Evolutionary conservation across 2,797 vertebrate genomes (phyloP), one percentile per base, ranked within the genome.

Genomic region (Crenuchus spilurus): DNA sequence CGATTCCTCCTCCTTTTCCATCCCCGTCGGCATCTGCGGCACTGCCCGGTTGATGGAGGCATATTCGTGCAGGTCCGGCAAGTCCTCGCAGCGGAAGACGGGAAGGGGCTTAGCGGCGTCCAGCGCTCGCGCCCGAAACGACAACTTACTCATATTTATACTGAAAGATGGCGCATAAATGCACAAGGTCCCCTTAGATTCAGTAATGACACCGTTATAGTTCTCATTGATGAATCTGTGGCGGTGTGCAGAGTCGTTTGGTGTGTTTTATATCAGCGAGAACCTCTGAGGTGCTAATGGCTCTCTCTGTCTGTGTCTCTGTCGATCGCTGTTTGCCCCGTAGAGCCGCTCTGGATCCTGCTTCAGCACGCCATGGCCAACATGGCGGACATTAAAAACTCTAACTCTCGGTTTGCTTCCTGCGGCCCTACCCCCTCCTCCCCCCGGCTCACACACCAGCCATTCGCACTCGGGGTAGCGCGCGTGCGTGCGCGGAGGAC

Each of bases 351-450:
- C 90, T 89, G 92, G 92, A 93, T 94, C 93, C 93, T 91, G 92
- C 94, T 90, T 99, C 96, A 99, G 90, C 94, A 94, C 96, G 96
- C 96, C 96, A 96, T 96, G 94, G 94, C 93, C 95, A 99, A 99
- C 97, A 98, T 98, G 97, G 97, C 96, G 96, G 97, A 98, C 97
- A 99, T 99, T 98, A 97, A 95, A 92, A 95, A 94, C 95, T 97
- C 96, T 90, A 91, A 95, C 95, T 94, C 95, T 93, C 91, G 88
- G 94, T 93, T 96, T 93, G 91, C 91, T 93, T 91, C 92, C 87
- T 92, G 85, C 95, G 95, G 95, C 96, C 95, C 95, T 92, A 92
- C 93, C 94, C 94, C 92, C 87, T 87, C 88, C 83, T 85, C 42
- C 68, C 35, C 77, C 57, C 88, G 84, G 81, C 80, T 89, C 90